Base-by-base conservation (phyloP, 2,113 vertebrate genomes). In the Turnix velox region DNA sequence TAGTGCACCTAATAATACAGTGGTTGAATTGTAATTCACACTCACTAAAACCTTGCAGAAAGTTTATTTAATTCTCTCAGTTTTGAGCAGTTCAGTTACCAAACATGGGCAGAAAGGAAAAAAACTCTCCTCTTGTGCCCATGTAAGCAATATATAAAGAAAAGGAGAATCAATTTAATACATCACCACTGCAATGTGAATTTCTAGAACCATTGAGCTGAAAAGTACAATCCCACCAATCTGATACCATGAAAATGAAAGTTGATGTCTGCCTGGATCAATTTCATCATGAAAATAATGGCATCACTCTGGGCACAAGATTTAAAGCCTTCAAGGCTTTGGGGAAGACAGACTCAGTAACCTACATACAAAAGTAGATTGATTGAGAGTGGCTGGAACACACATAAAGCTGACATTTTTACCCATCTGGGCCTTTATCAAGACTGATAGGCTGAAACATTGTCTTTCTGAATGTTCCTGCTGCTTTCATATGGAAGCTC, bases 161-260 rank as follows among this genome's bases (percentile, higher is more conserved):
- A 82, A 77, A 85, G 63, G 84, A 88, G 84, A 79, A 95, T 92
- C 84, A 91, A 62, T 92, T 93, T 92, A 87, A 93, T 91, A 91
- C 77, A 84, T 73, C 73, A 90, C 61, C 77, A 89, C 74, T 73
- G 81, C 88, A 79, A 66, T 79, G 88, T 88, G 95, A 87, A 93
- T 96, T 96, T 94, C 92, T 93, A 94, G 87, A 96, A 84, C 80
- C 91, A 89, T 57, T 93, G 91, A 96, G 91, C 88, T 95, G 95
- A 96, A 96, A 96, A 93, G 90, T 92, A 96, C 93, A 93, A 78
- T 92, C 93, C 93, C 92, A 96, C 96, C 91, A 94, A 88, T 94
- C 88, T 93, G 83, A 83, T 95, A 93, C 92, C 94, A 94, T 33
- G 92, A 93, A 92, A 95, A 96, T 95, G 81, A 37, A 74, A 95